Evolutionary conservation across 2,113 vertebrate genomes (phyloP).

Genomic region (Murina feae): DNA sequence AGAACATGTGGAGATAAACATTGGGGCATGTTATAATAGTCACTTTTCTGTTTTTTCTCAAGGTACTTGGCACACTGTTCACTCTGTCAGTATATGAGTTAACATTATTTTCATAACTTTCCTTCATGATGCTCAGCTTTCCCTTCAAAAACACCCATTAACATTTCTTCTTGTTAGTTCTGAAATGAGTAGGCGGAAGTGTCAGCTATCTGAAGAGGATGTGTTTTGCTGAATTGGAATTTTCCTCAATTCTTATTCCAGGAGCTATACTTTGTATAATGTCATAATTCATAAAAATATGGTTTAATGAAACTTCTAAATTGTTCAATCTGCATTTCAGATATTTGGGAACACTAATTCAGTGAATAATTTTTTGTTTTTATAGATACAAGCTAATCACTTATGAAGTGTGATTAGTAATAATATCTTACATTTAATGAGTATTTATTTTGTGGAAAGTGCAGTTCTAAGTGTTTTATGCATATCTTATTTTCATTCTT

Average conservation of each 20-base stretch:
- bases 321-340: background rate
- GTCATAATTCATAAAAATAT: background rate
- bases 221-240: background rate
- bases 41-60: background rate
- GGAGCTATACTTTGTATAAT: conserved; percentile 3
- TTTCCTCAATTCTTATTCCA: conserved; percentile 17
- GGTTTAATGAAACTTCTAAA: background rate
- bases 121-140: conserved; percentile 24
- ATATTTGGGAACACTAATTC: background rate
- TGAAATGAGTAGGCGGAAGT: conserved; percentile 17
- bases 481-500: background rate
- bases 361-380: background rate
- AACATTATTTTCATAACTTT: conserved; percentile 46
- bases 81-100: background rate
- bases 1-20: background rate
- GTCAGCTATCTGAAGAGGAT: background rate
- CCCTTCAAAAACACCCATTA: conserved; percentile 11
- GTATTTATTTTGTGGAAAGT: background rate
- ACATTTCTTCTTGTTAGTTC: conserved; percentile 29
- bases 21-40: background rate
- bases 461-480: background rate
- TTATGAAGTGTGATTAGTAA: background rate
- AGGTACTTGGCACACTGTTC: background rate
- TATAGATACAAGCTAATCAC: background rate
- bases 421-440: background rate